A percentile compares a stretch with the other conserved stretches of the same genome.
phyloP scores from a whole-genome alignment of 2,797 vertebrate species.

The Urophycis tenuis region DNA sequence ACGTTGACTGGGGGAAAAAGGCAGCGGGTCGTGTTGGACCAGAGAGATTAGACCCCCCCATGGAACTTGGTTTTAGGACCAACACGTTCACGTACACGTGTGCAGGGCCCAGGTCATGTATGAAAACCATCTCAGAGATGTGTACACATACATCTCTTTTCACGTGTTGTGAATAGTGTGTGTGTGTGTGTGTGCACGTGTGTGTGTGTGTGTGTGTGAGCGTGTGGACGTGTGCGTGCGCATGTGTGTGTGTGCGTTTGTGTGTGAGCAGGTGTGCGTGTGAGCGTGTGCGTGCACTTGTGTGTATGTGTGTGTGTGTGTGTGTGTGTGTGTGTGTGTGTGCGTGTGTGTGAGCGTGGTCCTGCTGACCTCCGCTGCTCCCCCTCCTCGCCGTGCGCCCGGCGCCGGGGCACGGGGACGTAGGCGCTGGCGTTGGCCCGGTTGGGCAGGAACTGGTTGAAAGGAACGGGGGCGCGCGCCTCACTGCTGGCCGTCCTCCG shows the following conservation, averaged over 20 bases:
- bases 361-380: slow-evolving; percentile 80
- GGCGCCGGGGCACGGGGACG: slow-evolving; percentile 80
- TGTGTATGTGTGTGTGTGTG: too few species aligned
- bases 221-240: too few species aligned
- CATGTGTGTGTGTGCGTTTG: too few species aligned
- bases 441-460: slow-evolving; percentile 98
- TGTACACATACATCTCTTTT: too few species aligned
- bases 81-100: background rate
- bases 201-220: too few species aligned
- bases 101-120: background rate
- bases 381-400: slow-evolving; percentile 78
- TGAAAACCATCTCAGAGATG: too few species aligned
- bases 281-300: too few species aligned
- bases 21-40: slow-evolving; percentile 8
- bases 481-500: slow-evolving; percentile 84
- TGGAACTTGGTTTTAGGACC: background rate
- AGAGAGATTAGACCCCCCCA: background rate
- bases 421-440: slow-evolving; percentile 87
- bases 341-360: background rate
- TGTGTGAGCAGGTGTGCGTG: too few species aligned
- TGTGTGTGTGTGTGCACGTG: too few species aligned
- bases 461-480: slow-evolving; percentile 82
- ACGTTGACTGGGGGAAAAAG: slow-evolving; percentile 42
- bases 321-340: background rate
- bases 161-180: too few species aligned